Conservation (phyloP, 1,140 invertebrate genomes). For the Hylaeus volcanicus region DNA sequence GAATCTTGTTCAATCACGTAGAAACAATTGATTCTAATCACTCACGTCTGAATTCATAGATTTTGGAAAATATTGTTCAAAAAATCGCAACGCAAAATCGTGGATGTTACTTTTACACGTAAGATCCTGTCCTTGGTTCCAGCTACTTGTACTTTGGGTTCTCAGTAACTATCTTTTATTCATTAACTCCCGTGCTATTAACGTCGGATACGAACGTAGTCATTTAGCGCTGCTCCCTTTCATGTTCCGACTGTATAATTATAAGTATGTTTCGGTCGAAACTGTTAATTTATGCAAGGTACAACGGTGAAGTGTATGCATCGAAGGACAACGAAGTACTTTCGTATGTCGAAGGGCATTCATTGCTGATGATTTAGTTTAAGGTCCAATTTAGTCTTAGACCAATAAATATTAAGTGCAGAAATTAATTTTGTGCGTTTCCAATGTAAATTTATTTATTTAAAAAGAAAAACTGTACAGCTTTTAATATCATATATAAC, state of each 20-base stretch:
- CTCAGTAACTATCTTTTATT: constrained; percentile 41
- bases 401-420: no score
- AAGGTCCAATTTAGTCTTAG: no score
- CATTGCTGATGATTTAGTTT: background rate
- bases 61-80: background rate
- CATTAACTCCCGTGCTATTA: constrained; percentile 27
- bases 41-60: background rate
- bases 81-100: background rate
- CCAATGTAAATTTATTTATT: no score
- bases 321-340: background rate
- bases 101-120: background rate
- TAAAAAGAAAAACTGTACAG: no score
- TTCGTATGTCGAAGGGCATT: background rate
- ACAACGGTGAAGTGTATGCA: background rate
- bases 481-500: no score
- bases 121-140: constrained; percentile 9
- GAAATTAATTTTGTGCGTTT: no score
- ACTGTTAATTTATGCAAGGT: constrained; percentile 15
- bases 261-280: constrained; percentile 9
- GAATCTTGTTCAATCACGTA: no score
- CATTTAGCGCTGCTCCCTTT: constrained; percentile 22
- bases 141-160: constrained; percentile 23
- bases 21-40: background rate
- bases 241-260: constrained; percentile 27
- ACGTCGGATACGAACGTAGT: constrained; percentile 19